A percentile compares a stretch with the other conserved stretches of the same genome.
These are phyloP conservation scores for Carcinoscorpius rotundicauda DNA, from an alignment of 1,140 invertebrate species.

Conservation along the genomic window DNA sequence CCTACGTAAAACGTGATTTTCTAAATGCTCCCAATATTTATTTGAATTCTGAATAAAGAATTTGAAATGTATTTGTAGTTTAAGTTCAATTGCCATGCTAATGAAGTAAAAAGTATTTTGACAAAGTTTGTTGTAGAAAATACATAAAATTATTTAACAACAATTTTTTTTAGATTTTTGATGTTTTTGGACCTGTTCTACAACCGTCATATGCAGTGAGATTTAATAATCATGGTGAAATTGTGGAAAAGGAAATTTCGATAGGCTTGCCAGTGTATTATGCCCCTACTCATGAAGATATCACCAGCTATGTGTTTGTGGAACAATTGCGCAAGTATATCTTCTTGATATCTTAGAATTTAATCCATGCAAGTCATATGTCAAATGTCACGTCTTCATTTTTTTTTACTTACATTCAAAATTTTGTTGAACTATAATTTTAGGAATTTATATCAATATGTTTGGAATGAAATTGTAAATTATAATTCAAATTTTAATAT, in stretches of 20 bases:
- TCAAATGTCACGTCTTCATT: neutral
- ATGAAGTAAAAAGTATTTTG: no score
- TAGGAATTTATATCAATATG: no score
- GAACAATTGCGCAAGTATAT: constrained; percentile 43
- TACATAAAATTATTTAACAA: no score
- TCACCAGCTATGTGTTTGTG: constrained; percentile 61
- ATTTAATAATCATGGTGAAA: constrained; percentile 64
- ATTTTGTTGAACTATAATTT: neutral
- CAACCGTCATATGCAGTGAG: constrained; percentile 67
- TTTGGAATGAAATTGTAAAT: no score
- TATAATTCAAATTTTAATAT: no score
- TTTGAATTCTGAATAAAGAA: constrained; percentile 5
- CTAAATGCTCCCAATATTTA: neutral
- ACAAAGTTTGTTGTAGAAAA: no score
- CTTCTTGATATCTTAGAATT: no score
- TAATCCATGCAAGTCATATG: neutral
- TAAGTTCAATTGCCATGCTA: no score
- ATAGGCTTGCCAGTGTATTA: constrained; percentile 59
- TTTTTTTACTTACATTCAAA: no score
- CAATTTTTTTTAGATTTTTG: constrained; percentile 50
- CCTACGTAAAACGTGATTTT: no score
- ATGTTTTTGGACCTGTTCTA: constrained; percentile 70
- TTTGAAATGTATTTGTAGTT: no score
- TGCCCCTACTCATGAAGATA: constrained; percentile 51
- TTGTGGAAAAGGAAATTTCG: constrained; percentile 47